Evolutionary conservation across 2,113 vertebrate species (phyloP), one percentile per base, ranked within the genome.

Genomic region (Bubo bubo): DNA sequence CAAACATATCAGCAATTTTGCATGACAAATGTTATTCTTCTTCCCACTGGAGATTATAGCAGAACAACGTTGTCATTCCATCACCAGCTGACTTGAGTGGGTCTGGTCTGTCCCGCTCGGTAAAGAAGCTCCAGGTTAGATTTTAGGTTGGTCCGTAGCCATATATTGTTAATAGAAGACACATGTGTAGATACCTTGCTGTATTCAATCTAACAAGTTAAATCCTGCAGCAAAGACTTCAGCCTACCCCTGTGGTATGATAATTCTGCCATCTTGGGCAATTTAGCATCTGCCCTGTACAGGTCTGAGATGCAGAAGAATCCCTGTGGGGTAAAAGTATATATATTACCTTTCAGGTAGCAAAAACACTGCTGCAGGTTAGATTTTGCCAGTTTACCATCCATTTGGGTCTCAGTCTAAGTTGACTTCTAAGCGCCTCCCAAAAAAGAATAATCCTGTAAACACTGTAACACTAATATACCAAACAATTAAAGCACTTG

Each of bases 401-500:
- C 43, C 80, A 26, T 79, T 2, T 82, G 74, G 70, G 88, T 72
- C 64, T 75, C 14, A 2, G 5, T 30, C 17, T 34, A 20, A 64
- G 52, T 20, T 86, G 52, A n/a, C 56, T 79, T 45, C 43, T 45
- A 17, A 45, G 35, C 79, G 74, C 45, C 50, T 95, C 58, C 45
- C 37, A 67, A 95, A 86, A 37, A 63, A 56, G 43, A 86, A 58
- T 64, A 91, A 92, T 56, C 52, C 60, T 60, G 49, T 75, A 68
- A 93, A 93, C 56, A 81, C 11, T 4, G 24, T 18, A 41, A 30
- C 60, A 68, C 8, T 63, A 93, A 81, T 56, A 50, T 15, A 27
- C 41, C 15, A 34, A 95, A 39, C 91, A 94, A 89, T 84, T 95
- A 91, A 87, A 94, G 34, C 4, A 15, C 49, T 90, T 91, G 72